A percentile compares a stretch with the other conserved stretches of the same genome.
phyloP scores from a whole-genome alignment of 2,888 invertebrate genomes.

The Crioceris asparagi region DNA sequence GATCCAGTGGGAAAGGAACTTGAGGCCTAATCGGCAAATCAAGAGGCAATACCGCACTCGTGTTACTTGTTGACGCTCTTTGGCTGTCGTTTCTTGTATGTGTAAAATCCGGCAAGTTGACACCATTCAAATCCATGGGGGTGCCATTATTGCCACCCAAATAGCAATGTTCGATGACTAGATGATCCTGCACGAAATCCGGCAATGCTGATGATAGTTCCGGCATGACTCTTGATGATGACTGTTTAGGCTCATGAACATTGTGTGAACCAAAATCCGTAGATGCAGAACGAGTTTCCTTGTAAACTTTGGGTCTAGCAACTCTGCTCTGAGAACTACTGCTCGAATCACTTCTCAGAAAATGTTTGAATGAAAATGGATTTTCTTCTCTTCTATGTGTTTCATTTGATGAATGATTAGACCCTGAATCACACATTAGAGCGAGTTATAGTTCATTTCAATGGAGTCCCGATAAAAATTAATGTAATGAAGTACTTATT shows the following conservation, averaged over 20 bases:
- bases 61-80: conserved; percentile 3
- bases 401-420: conserved; percentile 16
- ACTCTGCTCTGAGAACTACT: conserved; percentile 58
- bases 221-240: conserved; percentile 38
- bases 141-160: conserved; percentile 44
- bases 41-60: conserved; percentile 25
- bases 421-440: conserved; percentile 7
- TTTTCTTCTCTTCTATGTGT: conserved; percentile 49
- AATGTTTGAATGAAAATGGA: conserved; percentile 78
- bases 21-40: conserved; percentile 32
- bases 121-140: conserved; percentile 34
- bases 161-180: conserved; percentile 59
- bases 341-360: conserved; percentile 52
- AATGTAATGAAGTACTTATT: no score
- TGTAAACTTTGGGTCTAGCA: conserved; percentile 65
- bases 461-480: neutral
- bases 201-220: conserved; percentile 59
- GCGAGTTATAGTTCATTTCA: neutral
- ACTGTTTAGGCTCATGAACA: conserved; percentile 19
- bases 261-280: conserved; percentile 32
- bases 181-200: conserved; percentile 83
- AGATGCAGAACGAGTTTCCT: conserved; percentile 33
- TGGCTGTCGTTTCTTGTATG: conserved; percentile 9
- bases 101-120: conserved; percentile 17
- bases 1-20: conserved; percentile 35